phyloP scores from a whole-genome alignment of 1,140 invertebrate species.

The Drosophila ficusphila region DNA sequence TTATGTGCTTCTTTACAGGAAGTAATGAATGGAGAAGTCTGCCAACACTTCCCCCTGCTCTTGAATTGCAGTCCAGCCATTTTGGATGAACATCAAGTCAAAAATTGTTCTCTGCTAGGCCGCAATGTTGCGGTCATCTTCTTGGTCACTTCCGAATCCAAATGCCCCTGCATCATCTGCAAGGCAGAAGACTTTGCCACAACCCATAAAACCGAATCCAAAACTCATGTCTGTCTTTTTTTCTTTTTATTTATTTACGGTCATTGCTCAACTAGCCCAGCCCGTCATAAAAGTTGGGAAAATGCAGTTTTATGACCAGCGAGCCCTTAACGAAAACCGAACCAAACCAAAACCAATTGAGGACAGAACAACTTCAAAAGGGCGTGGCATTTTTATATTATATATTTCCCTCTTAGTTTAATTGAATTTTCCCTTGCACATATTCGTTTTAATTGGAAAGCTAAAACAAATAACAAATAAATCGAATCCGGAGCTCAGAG shows the following conservation, averaged over 20 bases:
- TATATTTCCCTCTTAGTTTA: conserved; percentile 26
- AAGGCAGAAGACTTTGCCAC: not conserved
- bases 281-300: conserved; percentile 9
- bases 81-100: too few species aligned
- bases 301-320: conserved; percentile 21
- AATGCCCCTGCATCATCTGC: not conserved
- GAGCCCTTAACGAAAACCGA: not conserved
- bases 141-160: too few species aligned
- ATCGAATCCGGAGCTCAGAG: conserved; percentile 2
- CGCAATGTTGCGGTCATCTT: conserved; percentile 54
- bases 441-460: conserved; percentile 42
- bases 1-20: too few species aligned
- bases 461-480: conserved; percentile 47
- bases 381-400: conserved; percentile 25
- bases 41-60: too few species aligned
- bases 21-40: too few species aligned
- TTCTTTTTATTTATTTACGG: conserved; percentile 35
- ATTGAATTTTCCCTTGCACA: conserved; percentile 34
- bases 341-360: not conserved
- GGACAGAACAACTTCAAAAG: conserved; percentile 2
- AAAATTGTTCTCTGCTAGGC: conserved; percentile 9
- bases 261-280: conserved; percentile 34
- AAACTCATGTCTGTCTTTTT: not conserved
- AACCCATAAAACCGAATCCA: not conserved
- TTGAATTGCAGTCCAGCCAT: too few species aligned